phyloP scores from a whole-genome alignment of 2,797 vertebrate species.

The Mus caroli region DNA sequence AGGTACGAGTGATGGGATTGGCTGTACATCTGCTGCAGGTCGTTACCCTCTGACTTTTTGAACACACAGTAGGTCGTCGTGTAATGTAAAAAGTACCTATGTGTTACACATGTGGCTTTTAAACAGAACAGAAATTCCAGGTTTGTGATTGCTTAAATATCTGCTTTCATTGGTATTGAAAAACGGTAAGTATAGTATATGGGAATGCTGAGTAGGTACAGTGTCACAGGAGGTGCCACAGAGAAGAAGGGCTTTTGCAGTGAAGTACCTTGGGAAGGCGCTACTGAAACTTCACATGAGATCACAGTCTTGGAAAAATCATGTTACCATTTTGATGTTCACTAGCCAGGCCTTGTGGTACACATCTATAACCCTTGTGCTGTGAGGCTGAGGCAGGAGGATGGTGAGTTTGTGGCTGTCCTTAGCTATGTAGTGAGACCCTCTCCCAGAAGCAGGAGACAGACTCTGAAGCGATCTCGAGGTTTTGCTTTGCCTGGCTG shows the following conservation, averaged over 20 bases:
- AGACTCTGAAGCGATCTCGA: constrained; percentile 4
- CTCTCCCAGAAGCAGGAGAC: neutral
- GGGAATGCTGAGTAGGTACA: neutral
- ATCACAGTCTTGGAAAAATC: constrained; percentile 69
- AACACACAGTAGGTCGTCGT: neutral
- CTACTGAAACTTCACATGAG: neutral
- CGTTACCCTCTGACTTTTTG: neutral
- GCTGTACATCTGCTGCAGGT: neutral
- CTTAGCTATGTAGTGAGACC: neutral
- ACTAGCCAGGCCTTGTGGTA: neutral
- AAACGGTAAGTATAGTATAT: neutral
- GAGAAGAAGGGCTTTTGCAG: neutral
- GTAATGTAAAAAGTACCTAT: neutral
- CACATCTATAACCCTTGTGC: neutral
- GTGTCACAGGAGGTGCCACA: neutral
- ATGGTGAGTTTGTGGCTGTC: neutral
- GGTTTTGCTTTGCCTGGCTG: constrained; percentile 26
- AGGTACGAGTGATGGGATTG: neutral
- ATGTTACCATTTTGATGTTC: constrained; percentile 6
- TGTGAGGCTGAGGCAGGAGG: neutral
- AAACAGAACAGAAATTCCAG: neutral
- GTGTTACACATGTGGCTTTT: no score
- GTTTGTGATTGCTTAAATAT: constrained; percentile 31
- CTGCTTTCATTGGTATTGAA: neutral
- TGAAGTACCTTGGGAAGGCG: constrained; percentile 67